A percentile compares a stretch with the other conserved stretches of the same genome.
phyloP scores from a whole-genome alignment of 2,888 invertebrate species.

The Lepidochrysops patricia region DNA sequence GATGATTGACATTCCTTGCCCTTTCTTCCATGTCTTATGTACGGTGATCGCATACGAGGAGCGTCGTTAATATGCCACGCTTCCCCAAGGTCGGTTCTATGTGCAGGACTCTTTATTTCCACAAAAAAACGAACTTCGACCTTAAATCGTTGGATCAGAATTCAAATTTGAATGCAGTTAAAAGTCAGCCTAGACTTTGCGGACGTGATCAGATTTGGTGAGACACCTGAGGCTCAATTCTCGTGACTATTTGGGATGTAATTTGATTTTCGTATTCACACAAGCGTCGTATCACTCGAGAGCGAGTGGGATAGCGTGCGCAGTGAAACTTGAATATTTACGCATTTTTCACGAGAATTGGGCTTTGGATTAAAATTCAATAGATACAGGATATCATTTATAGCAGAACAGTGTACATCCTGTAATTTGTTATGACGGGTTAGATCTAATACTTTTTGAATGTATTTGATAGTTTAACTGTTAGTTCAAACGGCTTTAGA shows the following conservation, averaged over 20 bases:
- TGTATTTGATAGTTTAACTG: too few relatives aligned
- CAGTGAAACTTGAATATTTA: too few relatives aligned
- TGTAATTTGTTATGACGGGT: neutral
- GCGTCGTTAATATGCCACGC: conserved; percentile 63
- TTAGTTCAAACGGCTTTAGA: too few relatives aligned
- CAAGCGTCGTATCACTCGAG: too few relatives aligned
- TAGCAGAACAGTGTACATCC: neutral
- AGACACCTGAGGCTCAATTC: conserved; percentile 34
- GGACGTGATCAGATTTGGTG: conserved; percentile 46
- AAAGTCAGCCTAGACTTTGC: conserved; percentile 2
- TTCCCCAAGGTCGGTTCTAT: conserved; percentile 58
- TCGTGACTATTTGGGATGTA: too few relatives aligned
- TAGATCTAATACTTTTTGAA: too few relatives aligned
- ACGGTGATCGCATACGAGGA: conserved; percentile 67
- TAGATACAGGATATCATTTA: neutral
- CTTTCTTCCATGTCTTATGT: conserved; percentile 70
- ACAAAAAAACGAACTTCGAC: conserved; percentile 22
- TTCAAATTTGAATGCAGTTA: conserved; percentile 14
- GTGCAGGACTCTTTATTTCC: conserved; percentile 35
- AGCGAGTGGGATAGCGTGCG: too few relatives aligned
- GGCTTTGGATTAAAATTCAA: neutral
- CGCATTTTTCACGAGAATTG: too few relatives aligned
- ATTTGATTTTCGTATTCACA: too few relatives aligned
- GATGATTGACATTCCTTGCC: conserved; percentile 63
- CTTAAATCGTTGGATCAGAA: conserved; percentile 22